Evolutionary conservation across 1,140 invertebrate species (phyloP).

Genomic region (Mylabris phalerata): DNA sequence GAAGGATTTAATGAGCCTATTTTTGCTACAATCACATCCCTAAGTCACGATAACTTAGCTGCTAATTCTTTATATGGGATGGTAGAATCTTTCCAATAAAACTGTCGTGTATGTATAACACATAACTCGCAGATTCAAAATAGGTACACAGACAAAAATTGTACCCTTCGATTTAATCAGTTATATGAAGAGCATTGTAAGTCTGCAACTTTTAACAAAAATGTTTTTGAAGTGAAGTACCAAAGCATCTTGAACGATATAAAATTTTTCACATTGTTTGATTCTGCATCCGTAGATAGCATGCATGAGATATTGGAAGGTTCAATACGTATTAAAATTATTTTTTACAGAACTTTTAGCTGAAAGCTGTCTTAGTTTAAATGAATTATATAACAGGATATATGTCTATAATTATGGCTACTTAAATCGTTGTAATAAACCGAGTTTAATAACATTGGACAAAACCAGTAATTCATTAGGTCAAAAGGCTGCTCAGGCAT

Average conservation of each 20-base stretch:
- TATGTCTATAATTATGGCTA: not conserved
- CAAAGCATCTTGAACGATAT: constrained; percentile 5
- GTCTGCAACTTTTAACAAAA: not conserved
- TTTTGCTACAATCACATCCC: constrained; percentile 4
- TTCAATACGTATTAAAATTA: constrained; percentile 1
- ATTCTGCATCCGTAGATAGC: constrained; percentile 6
- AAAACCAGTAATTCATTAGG: not conserved
- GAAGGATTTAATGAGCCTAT: not conserved
- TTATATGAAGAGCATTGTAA: not conserved
- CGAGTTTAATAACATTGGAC: not conserved
- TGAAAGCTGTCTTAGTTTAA: not conserved
- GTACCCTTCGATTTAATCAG: not conserved
- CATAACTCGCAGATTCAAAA: constrained; percentile 9
- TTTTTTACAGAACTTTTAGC: not conserved
- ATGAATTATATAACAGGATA: not conserved
- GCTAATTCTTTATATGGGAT: constrained; percentile 9
- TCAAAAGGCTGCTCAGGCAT: not conserved
- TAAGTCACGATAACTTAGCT: constrained; percentile 14
- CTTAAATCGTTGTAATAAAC: not conserved
- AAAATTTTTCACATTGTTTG: constrained; percentile 7
- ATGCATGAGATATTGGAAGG: constrained; percentile 18
- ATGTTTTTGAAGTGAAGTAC: constrained; percentile 2
- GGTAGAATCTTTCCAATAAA: constrained; percentile 14
- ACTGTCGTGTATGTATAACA: constrained; percentile 10
- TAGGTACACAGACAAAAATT: not conserved